Percentiles rank a stretch among this genome's conserved stretches.
phyloP scores from a whole-genome alignment of 2,888 invertebrate species.

The Catocala sponsa region DNA sequence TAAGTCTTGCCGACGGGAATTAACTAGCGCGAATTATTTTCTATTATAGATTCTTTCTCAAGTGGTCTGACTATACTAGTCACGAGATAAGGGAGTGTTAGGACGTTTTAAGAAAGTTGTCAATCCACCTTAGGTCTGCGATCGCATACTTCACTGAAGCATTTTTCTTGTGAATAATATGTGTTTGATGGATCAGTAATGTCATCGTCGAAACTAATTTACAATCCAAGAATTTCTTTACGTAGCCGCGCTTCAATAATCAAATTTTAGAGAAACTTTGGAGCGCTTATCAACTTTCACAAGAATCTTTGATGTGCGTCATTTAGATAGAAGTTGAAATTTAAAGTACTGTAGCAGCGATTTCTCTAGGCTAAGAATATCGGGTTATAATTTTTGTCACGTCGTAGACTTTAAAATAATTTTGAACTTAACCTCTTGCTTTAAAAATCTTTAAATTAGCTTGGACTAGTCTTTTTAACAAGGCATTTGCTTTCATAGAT shows the following conservation, averaged over 20 bases:
- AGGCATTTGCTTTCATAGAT: no score
- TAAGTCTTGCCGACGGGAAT: conserved; percentile 4
- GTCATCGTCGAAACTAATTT: conserved; percentile 46
- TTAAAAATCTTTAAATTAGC: conserved; percentile 17
- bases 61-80: conserved; percentile 23
- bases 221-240: conserved; percentile 36
- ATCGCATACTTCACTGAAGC: conserved; percentile 64
- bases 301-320: conserved; percentile 43
- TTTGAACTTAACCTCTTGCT: conserved; percentile 19
- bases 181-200: conserved; percentile 61
- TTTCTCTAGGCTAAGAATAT: conserved; percentile 18
- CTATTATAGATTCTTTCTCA: conserved; percentile 25
- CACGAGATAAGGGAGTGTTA: conserved; percentile 28
- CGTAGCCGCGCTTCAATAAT: conserved; percentile 28
- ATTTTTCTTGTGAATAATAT: conserved; percentile 58
- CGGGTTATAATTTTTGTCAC: conserved; percentile 27
- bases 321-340: conserved; percentile 13
- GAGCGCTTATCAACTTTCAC: conserved; percentile 28
- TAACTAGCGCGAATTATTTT: conserved; percentile 25
- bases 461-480: not conserved
- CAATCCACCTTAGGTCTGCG: conserved; percentile 53
- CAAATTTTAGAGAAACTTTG: conserved; percentile 35
- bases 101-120: conserved; percentile 66
- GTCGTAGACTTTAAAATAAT: conserved; percentile 28
- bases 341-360: conserved; percentile 13